Base-by-base conservation (phyloP, 2,113 vertebrate species). In the Raja brachyura region DNA sequence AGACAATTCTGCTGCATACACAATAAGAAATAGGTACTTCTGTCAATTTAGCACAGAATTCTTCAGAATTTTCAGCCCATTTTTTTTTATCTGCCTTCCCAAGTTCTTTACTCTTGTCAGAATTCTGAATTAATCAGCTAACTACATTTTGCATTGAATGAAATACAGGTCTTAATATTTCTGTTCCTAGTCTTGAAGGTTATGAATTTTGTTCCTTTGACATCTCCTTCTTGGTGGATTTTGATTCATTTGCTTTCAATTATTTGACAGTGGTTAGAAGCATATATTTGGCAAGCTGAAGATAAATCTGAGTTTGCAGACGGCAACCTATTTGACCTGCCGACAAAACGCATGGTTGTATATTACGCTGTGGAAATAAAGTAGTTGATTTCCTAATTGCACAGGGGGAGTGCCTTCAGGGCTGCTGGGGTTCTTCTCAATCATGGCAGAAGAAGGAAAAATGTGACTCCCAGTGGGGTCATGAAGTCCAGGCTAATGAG, bases 251-350 rank as follows among this genome's bases (percentile, higher is more conserved):
- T 22, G 8, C 33, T 68, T 90, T 68, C 8, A 70, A 90, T 70
- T 70, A 68, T 70, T 73, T 92, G 90, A 48, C 90, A 92, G 39
- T 90, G 68, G 90, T 73, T 92, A 13, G 31, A 73, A 73, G 5
- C 63, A 92, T 73, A 73, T 73, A 73, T 54, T 74, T 70, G 14
- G 90, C 25, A 48, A 28, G 31, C 22, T 8, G 22, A 10, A 20
- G 3, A 73, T 28, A n/a, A 39, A 54, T 48, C 33, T 54, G 10
- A 48, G 39, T 92, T 5, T 20, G 68, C 63, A 92, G 68, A 92
- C n/a, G 14, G 83, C 56, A 88, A 48, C 90, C 48, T 20, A 28
- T 73, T 73, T 92, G 90, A 92, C 90, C 63, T 54, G 31, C 68
- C 73, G 66, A 54, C 18, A 73, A 88, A 3, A 39, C 9, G 68